phyloP scores from a whole-genome alignment of 2,113 vertebrate species.

The Myotis yumanensis region DNA sequence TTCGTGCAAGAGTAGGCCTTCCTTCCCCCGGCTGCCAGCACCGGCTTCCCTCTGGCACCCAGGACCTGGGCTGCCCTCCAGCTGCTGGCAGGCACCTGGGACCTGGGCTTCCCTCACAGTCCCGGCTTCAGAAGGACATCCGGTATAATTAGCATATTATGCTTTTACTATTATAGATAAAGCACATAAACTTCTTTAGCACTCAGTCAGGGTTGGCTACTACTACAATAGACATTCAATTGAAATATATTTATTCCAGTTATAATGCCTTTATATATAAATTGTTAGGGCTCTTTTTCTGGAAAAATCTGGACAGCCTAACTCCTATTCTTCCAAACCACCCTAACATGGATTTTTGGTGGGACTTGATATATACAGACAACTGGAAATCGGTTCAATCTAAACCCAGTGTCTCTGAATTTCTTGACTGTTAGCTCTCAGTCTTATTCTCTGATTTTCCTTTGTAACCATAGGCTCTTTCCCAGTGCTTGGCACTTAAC shows the following conservation, averaged over 20 bases:
- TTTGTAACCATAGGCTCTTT: not conserved
- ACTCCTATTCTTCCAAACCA: not conserved
- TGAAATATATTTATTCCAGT: not conserved
- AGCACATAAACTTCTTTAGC: not conserved
- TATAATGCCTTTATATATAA: not conserved
- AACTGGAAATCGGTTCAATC: not conserved
- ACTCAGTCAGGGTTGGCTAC: not conserved
- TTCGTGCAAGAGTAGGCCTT: too few species aligned
- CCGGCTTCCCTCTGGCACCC: too few species aligned
- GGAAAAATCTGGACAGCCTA: not conserved
- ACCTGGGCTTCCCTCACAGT: too few species aligned
- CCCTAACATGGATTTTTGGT: not conserved
- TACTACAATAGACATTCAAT: not conserved
- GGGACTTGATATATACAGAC: not conserved
- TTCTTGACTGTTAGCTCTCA: not conserved
- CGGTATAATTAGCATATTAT: too few species aligned
- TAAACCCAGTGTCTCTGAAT: not conserved
- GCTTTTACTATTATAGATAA: not conserved
- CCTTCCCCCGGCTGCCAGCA: too few species aligned
- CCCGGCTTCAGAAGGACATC: too few species aligned
- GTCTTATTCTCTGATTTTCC: not conserved
- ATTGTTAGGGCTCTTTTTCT: not conserved
- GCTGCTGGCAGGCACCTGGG: too few species aligned
- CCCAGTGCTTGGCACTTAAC: conserved; percentile 16
- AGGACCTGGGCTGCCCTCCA: too few species aligned